A percentile compares a stretch with the other conserved stretches of the same genome.
These are phyloP conservation scores for Acromyrmex charruanus DNA, from an alignment of 1,140 invertebrate genomes.

Conservation along the genomic window DNA sequence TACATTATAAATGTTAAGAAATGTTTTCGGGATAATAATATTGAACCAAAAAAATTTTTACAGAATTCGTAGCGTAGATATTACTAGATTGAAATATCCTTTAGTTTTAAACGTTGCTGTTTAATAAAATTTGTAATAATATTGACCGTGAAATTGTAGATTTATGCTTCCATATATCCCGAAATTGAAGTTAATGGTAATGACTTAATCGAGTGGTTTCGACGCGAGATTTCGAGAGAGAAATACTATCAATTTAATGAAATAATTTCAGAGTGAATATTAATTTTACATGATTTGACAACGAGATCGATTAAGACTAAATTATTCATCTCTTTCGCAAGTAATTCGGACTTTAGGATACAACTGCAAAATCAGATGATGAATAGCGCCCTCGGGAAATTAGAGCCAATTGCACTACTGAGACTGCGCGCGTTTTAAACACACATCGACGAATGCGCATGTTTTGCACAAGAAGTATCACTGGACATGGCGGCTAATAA, in stretches of 20 bases:
- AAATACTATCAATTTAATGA: slow-evolving; percentile 65
- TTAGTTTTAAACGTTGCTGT: background rate
- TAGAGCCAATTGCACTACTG: slow-evolving; percentile 70
- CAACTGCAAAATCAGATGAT: slow-evolving; percentile 68
- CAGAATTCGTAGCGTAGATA: background rate
- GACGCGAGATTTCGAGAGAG: slow-evolving; percentile 29
- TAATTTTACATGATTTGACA: slow-evolving; percentile 32
- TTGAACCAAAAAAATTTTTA: background rate
- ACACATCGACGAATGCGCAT: slow-evolving; percentile 61
- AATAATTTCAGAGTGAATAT: slow-evolving; percentile 58
- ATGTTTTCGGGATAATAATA: background rate
- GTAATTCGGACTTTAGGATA: slow-evolving; percentile 70
- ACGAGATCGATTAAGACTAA: slow-evolving; percentile 69
- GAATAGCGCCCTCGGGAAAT: slow-evolving; percentile 73
- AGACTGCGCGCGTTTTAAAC: slow-evolving; percentile 72
- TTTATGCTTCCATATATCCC: background rate
- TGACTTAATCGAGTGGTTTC: slow-evolving; percentile 39
- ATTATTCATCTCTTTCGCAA: slow-evolving; percentile 70
- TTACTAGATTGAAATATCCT: background rate
- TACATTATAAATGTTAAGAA: background rate
- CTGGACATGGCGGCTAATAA: slow-evolving; percentile 43
- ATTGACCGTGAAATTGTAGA: background rate
- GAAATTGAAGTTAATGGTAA: slow-evolving; percentile 35
- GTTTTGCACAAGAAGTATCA: slow-evolving; percentile 53
- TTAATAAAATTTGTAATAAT: slow-evolving; percentile 22